Percentiles rank a stretch among this genome's conserved stretches.
phyloP scores from a whole-genome alignment of 2,113 vertebrate species.

The Caranx melampygus region DNA sequence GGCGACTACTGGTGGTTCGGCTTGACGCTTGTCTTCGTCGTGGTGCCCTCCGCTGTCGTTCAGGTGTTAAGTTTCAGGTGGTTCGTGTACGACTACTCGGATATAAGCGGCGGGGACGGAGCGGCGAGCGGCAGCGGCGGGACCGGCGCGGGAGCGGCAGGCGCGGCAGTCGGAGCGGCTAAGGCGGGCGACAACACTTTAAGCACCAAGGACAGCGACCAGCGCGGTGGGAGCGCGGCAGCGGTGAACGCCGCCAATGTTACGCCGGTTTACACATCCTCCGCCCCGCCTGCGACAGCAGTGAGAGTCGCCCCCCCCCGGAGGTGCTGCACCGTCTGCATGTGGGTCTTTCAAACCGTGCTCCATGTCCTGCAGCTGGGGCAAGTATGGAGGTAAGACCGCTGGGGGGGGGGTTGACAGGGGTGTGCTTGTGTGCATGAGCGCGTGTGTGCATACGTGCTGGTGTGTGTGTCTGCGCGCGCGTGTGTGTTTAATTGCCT shows the following conservation, averaged over 20 bases:
- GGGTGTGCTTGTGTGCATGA: conserved; percentile 25
- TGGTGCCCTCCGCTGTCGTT: conserved; percentile 94
- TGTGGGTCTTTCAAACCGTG: conserved; percentile 91
- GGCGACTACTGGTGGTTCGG: conserved; percentile 90
- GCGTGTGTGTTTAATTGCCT: conserved; percentile 1
- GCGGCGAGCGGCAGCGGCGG: conserved; percentile 66
- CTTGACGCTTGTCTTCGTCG: conserved; percentile 92
- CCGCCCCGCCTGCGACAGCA: conserved; percentile 62
- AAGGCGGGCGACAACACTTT: conserved; percentile 71
- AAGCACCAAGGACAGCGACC: conserved; percentile 84
- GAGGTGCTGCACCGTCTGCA: conserved; percentile 90
- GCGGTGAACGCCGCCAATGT: conserved; percentile 61
- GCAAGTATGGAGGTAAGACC: conserved; percentile 93
- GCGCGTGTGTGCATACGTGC: conserved; percentile 5
- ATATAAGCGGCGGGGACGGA: conserved; percentile 74
- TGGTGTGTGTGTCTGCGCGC: conserved; percentile 11
- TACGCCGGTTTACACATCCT: conserved; percentile 56
- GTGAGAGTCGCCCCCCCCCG: conserved; percentile 58
- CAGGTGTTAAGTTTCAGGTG: conserved; percentile 97
- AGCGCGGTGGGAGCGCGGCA: conserved; percentile 69
- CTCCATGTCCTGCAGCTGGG: conserved; percentile 95
- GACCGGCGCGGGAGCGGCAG: conserved; percentile 63
- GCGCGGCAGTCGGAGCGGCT: conserved; percentile 63
- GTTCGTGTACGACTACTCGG: conserved; percentile 92
- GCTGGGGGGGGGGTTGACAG: conserved; percentile 22